These are phyloP conservation scores for Pelodytes ibericus DNA, from an alignment of 2,797 vertebrate species.

Conservation along the genomic window DNA sequence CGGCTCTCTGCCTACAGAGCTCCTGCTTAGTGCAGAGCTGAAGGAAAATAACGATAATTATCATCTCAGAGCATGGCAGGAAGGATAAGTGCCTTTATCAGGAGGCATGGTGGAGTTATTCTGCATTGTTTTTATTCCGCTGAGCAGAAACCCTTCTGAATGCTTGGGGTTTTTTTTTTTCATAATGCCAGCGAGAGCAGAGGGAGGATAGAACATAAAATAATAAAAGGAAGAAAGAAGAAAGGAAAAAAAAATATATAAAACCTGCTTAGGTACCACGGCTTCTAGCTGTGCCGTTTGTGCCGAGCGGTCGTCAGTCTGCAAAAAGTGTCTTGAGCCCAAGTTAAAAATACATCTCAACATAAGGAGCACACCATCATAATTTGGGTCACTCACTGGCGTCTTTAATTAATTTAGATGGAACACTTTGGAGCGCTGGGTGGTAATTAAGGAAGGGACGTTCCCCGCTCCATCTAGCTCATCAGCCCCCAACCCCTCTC, in stretches of 20 bases:
- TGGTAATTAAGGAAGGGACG: conserved; percentile 74
- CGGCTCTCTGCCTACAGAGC: background rate
- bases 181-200: conserved; percentile 66
- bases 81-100: conserved; percentile 19
- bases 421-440: conserved; percentile 70
- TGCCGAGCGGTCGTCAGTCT: conserved; percentile 67
- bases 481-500: conserved; percentile 52
- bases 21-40: background rate
- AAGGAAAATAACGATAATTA: conserved; percentile 39
- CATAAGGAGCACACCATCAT: conserved; percentile 71
- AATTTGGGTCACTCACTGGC: conserved; percentile 76
- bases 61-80: conserved; percentile 21
- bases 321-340: conserved; percentile 70
- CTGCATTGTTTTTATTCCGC: conserved; percentile 41
- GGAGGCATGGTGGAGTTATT: conserved; percentile 10
- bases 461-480: conserved; percentile 53
- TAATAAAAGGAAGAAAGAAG: background rate
- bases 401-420: conserved; percentile 81
- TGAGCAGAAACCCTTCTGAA: conserved; percentile 31
- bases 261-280: conserved; percentile 9
- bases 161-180: conserved; percentile 55
- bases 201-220: conserved; percentile 38
- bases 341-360: conserved; percentile 75
- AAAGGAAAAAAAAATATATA: too few species aligned
- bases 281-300: conserved; percentile 33